Conservation (phyloP, 2,113 vertebrate species). For the Dascyllus trimaculatus region DNA sequence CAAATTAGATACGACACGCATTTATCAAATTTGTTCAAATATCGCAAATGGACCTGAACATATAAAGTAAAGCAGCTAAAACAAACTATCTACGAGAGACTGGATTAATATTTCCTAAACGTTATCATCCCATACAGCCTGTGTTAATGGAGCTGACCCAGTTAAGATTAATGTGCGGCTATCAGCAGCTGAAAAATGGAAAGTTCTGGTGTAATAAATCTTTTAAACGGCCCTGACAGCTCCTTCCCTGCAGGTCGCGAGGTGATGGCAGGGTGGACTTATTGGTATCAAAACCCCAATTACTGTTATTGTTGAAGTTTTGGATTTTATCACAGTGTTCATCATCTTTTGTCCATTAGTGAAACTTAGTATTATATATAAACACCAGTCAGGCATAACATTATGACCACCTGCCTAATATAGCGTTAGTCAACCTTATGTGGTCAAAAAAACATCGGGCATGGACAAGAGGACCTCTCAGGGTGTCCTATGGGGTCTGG, state of each 20-base stretch:
- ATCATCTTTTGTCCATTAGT: slow-evolving; percentile 7
- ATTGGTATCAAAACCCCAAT: slow-evolving; percentile 8
- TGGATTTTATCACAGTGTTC: not conserved
- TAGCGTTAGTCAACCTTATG: no score
- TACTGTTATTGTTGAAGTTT: slow-evolving; percentile 14
- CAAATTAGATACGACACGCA: no score
- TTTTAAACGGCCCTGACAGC: slow-evolving; percentile 56
- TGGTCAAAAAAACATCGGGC: no score
- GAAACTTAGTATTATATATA: no score
- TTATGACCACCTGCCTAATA: no score
- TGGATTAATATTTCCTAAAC: slow-evolving; percentile 21
- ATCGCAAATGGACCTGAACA: no score
- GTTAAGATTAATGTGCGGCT: slow-evolving; percentile 41
- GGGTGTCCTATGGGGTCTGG: no score
- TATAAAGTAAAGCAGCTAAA: no score
- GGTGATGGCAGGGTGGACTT: slow-evolving; percentile 18
- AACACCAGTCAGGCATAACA: no score
- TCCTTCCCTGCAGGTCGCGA: slow-evolving; percentile 35
- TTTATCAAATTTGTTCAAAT: no score
- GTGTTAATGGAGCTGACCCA: slow-evolving; percentile 20
- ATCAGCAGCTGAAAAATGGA: slow-evolving; percentile 43
- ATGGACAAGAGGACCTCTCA: no score
- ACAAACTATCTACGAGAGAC: no score
- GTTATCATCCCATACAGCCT: slow-evolving; percentile 10
- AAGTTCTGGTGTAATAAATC: slow-evolving; percentile 58